Evolutionary conservation across 2,113 vertebrate species (phyloP).

Genomic region (Grammomys dolichurus): DNA sequence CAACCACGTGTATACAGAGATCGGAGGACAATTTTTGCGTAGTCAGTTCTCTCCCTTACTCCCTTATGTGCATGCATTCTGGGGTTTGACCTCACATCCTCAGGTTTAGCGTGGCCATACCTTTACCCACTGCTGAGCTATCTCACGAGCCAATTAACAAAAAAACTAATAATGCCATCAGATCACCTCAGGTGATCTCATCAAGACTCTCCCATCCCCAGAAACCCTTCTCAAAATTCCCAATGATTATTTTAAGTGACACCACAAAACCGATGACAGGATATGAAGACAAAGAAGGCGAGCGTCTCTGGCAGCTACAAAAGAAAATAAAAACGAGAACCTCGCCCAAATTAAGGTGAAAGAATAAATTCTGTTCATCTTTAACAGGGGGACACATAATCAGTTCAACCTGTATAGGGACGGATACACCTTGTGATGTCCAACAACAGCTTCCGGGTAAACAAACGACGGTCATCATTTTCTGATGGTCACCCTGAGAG

Average conservation of each 20-base stretch:
- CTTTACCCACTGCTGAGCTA: neutral
- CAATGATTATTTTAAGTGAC: constrained; percentile 48
- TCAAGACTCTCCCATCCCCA: neutral
- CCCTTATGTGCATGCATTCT: neutral
- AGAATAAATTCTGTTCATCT: constrained; percentile 59
- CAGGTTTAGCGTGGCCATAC: neutral
- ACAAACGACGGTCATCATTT: constrained; percentile 82
- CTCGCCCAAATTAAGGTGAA: constrained; percentile 67
- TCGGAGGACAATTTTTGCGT: neutral
- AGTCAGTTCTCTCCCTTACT: neutral
- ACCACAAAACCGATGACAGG: neutral
- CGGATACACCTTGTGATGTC: constrained; percentile 28
- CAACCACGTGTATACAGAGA: neutral
- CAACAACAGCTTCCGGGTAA: neutral
- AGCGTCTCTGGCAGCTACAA: constrained; percentile 70
- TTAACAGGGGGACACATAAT: constrained; percentile 34
- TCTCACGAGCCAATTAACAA: neutral
- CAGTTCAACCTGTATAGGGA: constrained; percentile 19
- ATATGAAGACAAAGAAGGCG: neutral
- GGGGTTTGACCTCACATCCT: neutral
- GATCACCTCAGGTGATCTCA: neutral
- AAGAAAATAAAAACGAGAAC: constrained; percentile 73
- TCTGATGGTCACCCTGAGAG: constrained; percentile 80
- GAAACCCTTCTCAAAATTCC: neutral
- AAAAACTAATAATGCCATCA: neutral